These are phyloP conservation scores for Eumacrocentrus americanus DNA, from an alignment of 2,888 invertebrate species.

Conservation along the genomic window DNA sequence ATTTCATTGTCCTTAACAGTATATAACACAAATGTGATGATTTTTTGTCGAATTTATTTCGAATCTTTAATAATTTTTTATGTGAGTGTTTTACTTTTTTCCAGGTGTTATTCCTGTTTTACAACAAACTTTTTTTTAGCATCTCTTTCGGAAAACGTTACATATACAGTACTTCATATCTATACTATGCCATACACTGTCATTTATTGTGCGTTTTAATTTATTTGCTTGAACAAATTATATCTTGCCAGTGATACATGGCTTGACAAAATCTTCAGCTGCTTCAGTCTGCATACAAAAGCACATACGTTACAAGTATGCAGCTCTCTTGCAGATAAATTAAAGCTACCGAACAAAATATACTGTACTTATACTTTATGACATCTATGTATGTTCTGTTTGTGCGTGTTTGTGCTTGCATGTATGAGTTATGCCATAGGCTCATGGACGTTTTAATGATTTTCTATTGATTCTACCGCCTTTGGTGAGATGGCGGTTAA, in stretches of 20 bases:
- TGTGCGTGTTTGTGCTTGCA: slow-evolving; percentile 60
- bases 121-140: slow-evolving; percentile 40
- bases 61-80: slow-evolving; percentile 29
- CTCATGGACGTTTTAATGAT: slow-evolving; percentile 41
- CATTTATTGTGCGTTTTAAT: slow-evolving; percentile 54
- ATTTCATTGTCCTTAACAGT: slow-evolving; percentile 8
- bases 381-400: slow-evolving; percentile 47
- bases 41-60: slow-evolving; percentile 31
- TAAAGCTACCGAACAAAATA: slow-evolving; percentile 48
- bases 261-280: slow-evolving; percentile 22
- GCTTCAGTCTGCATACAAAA: slow-evolving; percentile 40
- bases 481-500: slow-evolving; percentile 53
- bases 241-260: slow-evolving; percentile 27
- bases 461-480: slow-evolving; percentile 41
- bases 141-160: slow-evolving; percentile 56
- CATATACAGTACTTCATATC: slow-evolving; percentile 50
- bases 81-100: slow-evolving; percentile 44
- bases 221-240: slow-evolving; percentile 52
- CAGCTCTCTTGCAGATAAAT: slow-evolving; percentile 56
- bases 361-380: slow-evolving; percentile 46
- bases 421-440: slow-evolving; percentile 58
- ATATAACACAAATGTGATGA: slow-evolving; percentile 14
- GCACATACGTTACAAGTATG: slow-evolving; percentile 44
- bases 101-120: slow-evolving; percentile 50
- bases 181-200: slow-evolving; percentile 35